Evolutionary conservation across 2,888 invertebrate species (phyloP).

Genomic region (Scaptomyza polygonia): DNA sequence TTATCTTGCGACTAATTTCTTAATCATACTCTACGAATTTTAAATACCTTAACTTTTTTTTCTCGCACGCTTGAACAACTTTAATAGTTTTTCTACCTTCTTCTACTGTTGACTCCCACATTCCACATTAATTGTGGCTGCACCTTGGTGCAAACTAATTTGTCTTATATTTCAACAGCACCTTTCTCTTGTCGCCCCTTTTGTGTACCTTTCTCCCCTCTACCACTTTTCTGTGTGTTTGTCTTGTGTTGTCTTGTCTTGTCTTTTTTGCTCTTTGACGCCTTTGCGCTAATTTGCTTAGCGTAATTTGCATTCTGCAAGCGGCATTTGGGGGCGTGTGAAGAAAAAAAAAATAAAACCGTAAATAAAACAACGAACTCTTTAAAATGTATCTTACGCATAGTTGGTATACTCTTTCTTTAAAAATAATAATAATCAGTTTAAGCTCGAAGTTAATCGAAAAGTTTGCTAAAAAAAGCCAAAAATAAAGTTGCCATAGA

Average conservation of each 20-base stretch:
- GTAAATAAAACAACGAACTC: constrained; percentile 2
- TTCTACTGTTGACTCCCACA: constrained; percentile 18
- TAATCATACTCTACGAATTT: neutral
- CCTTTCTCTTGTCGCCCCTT: neutral
- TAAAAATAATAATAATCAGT: neutral
- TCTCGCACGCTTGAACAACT: neutral
- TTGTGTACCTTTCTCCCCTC: neutral
- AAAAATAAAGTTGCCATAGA: neutral
- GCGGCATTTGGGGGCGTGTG: constrained; percentile 66
- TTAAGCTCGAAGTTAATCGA: neutral
- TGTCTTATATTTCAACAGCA: constrained; percentile 55
- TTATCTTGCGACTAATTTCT: neutral
- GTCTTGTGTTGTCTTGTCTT: constrained; percentile 24
- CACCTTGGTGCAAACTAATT: constrained; percentile 51
- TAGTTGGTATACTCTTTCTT: constrained; percentile 34
- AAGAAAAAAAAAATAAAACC: constrained; percentile 21
- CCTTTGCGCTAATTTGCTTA: constrained; percentile 74
- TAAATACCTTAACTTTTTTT: neutral
- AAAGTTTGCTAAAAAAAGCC: neutral
- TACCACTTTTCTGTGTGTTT: too few species aligned
- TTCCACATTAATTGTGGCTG: constrained; percentile 32
- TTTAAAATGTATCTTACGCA: constrained; percentile 9
- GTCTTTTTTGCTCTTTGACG: constrained; percentile 57
- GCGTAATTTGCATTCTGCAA: constrained; percentile 72
- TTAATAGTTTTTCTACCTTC: constrained; percentile 3